Evolutionary conservation across 2,888 invertebrate genomes (phyloP), one percentile per base, ranked within the genome.

Genomic region (Mimas tiliae): DNA sequence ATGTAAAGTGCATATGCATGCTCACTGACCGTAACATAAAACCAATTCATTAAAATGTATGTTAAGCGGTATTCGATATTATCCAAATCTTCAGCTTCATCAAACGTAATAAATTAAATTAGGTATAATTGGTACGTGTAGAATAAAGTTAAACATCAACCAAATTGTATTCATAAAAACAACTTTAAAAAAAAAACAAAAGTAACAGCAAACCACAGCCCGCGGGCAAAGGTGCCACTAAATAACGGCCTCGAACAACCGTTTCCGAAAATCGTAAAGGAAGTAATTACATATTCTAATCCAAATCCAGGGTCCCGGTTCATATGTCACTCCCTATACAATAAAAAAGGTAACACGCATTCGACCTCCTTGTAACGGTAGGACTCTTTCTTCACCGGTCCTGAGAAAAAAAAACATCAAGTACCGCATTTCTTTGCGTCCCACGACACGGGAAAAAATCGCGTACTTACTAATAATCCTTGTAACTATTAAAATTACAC

Each of bases 201-300:
- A 75, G 70, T 73, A 75, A 75, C 75, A 78, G 73, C 71, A 68
- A 70, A 69, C 69, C 66, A 67, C 72, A 70, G 70, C 69, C 72
- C 70, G 66, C 74, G 74, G 72, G 72, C 73, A 82, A 83, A 87
- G 88, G 88, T 88, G 86, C 71, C 79, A 81, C 76, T 79, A 78
- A 78, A 76, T 84, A 88, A 88, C 88, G 86, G 85, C 84, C 82
- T 67, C 80, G 70, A 76, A 82, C 80, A 83, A 85, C 86, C 88
- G 90, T 90, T 92, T 93, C 93, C 93, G 88, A 88, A 91, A 88
- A 86, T 84, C 92, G 89, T 91, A 90, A 91, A 93, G 93, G 93
- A 93, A 93, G 90, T 93, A 93, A 93, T 93, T 93, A 93, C 91
- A 90, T 92, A 93, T 93, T 91, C 93, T 90, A 91, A 93, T 92